These are phyloP conservation scores for Caloenas nicobarica DNA, from an alignment of 2,113 vertebrate species.

Conservation along the genomic window DNA sequence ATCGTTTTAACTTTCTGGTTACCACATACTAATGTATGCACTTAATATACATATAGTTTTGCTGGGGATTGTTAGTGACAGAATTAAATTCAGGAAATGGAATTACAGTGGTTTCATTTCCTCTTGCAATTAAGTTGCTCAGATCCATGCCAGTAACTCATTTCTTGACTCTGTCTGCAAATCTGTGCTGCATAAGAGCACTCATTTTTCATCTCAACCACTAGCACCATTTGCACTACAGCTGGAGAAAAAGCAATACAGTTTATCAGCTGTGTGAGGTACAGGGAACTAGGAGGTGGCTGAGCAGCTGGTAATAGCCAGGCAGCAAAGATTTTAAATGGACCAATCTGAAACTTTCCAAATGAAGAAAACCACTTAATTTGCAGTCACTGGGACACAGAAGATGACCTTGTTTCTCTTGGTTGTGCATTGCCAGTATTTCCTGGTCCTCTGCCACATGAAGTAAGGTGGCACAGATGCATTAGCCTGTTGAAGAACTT, in stretches of 20 bases:
- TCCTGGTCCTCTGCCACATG: background rate
- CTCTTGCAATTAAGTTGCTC: background rate
- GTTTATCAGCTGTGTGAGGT: background rate
- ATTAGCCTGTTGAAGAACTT: background rate
- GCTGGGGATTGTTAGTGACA: background rate
- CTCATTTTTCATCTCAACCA: background rate
- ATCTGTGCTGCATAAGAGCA: background rate
- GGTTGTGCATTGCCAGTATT: background rate
- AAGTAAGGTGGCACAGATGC: accelerated
- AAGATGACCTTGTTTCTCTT: background rate
- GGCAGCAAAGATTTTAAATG: background rate
- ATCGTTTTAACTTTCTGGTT: background rate
- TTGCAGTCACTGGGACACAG: accelerated
- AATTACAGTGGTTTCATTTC: background rate
- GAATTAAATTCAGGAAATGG: background rate
- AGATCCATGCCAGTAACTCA: background rate
- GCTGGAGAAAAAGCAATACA: background rate
- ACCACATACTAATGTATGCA: background rate
- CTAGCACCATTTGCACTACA: background rate
- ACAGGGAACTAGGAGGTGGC: background rate
- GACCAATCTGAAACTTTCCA: background rate
- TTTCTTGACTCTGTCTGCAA: background rate
- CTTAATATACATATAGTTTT: background rate
- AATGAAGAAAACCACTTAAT: background rate
- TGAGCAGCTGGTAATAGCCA: background rate